phyloP scores from a whole-genome alignment of 2,888 invertebrate species.

The Octonoba sinensis region DNA sequence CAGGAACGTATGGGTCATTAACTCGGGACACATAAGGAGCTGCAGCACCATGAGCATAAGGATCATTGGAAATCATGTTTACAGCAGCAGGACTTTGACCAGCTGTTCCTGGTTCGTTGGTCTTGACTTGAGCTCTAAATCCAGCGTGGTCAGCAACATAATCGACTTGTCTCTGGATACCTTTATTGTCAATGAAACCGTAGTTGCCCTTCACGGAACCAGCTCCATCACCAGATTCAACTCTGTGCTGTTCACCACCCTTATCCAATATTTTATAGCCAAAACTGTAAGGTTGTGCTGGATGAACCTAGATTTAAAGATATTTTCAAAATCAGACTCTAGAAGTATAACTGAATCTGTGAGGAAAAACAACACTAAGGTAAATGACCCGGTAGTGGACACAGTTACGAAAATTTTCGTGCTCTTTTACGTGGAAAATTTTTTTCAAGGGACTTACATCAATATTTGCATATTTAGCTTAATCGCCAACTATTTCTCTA shows the following conservation, averaged over 20 bases:
- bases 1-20: background rate
- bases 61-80: constrained; percentile 26
- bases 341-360: background rate
- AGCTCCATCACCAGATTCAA: constrained; percentile 35
- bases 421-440: too few relatives aligned
- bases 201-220: constrained; percentile 35
- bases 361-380: too few relatives aligned
- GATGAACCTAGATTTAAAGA: constrained; percentile 10
- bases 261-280: constrained; percentile 38
- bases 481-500: too few relatives aligned
- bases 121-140: constrained; percentile 43
- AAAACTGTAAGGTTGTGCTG: constrained; percentile 47
- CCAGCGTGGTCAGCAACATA: constrained; percentile 47
- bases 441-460: too few relatives aligned
- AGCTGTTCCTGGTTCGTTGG: constrained; percentile 59
- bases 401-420: too few relatives aligned
- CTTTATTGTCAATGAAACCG: constrained; percentile 41
- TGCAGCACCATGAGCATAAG: constrained; percentile 15
- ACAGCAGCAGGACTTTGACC: constrained; percentile 47
- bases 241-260: constrained; percentile 40
- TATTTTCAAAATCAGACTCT: background rate
- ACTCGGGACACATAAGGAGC: constrained; percentile 5
- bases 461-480: too few relatives aligned
- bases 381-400: too few relatives aligned
- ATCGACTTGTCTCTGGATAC: constrained; percentile 43